Evolutionary conservation across 2,113 vertebrate species (phyloP), one percentile per base, ranked within the genome.

Genomic region (Thalassoma bifasciatum): DNA sequence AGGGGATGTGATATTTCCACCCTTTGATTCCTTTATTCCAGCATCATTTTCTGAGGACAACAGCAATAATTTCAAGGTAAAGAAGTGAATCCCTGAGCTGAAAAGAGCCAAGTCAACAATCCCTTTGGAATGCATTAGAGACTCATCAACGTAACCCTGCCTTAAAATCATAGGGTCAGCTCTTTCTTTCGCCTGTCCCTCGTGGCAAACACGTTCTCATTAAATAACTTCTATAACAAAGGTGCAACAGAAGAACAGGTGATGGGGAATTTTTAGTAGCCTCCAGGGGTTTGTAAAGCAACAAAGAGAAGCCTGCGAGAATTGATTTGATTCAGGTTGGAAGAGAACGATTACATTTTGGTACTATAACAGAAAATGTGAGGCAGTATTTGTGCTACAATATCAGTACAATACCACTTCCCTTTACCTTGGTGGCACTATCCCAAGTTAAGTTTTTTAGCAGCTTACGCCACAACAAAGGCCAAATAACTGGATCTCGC

Each of bases 151-250:
- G 85, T 87, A 86, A 74, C 50, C 34, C 64, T 51, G 58, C 79
- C 83, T 85, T 84, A 79, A 86, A 93, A 93, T 77, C 73, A 88
- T 88, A 81, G 44, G 40, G 85, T 94, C 93, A 93, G 93, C 93
- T 88, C 58, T 92, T 93, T 93, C 62, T 63, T 85, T 72, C 53
- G 59, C 62, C 70, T 76, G 65, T 85, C 88, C 89, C 93, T 81
- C n/a, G 82, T 88, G 90, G 84, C 63, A 75, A 86, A 85, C 79
- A 68, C 30, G 51, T 75, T 89, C 89, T 93, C 92, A 91, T 92
- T 92, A 90, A 90, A 91, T 57, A 83, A 72, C 81, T 83, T 88
- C 75, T 81, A 68, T 85, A 89, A 89, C 70, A 82, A 66, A 72
- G 76, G 75, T 50, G 65, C 66, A 79, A 62, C 50, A 3, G 59